Conservation (phyloP, 37 sponge, comb jelly and placozoan species). For the Bolinopsis microptera region DNA sequence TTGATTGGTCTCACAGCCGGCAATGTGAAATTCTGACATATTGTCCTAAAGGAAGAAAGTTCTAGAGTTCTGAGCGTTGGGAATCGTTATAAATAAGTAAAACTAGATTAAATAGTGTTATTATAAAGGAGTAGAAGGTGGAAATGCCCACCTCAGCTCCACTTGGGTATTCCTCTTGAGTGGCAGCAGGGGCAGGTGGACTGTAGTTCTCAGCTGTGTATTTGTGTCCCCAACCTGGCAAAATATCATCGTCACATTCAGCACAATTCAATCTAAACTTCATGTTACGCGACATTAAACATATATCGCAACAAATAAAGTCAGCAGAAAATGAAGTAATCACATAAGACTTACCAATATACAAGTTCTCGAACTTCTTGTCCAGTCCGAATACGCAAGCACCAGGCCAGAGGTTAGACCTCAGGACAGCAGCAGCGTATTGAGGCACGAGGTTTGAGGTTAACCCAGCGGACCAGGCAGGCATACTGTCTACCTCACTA, state of each 20-base stretch:
- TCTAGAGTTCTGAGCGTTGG: too few relatives aligned
- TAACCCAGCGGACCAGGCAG: conserved; percentile 87
- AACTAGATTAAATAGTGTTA: too few relatives aligned
- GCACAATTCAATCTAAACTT: too few relatives aligned
- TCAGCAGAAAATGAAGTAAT: too few relatives aligned
- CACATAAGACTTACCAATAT: too few relatives aligned
- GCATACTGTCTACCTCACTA: conserved; percentile 82
- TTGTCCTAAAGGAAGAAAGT: too few relatives aligned
- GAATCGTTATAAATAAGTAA: too few relatives aligned
- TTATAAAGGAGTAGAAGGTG: too few relatives aligned
- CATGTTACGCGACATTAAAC: too few relatives aligned
- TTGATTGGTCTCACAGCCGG: not conserved
- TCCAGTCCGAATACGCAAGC: conserved; percentile 77
- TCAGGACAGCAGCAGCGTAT: conserved; percentile 82
- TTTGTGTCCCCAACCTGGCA: conserved; percentile 28
- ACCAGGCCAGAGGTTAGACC: conserved; percentile 98
- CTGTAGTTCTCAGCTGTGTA: conserved; percentile 65
- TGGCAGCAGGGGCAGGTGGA: conserved; percentile 59
- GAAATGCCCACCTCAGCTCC: conserved; percentile 66
- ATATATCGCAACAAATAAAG: too few relatives aligned
- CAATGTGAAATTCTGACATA: too few relatives aligned
- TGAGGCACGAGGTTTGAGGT: conserved; percentile 82
- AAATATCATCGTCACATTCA: not conserved
- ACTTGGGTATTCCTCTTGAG: conserved; percentile 57
- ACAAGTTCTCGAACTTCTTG: conserved; percentile 71